phyloP scores from a whole-genome alignment of 1,140 invertebrate species.

The Bombus ignitus region DNA sequence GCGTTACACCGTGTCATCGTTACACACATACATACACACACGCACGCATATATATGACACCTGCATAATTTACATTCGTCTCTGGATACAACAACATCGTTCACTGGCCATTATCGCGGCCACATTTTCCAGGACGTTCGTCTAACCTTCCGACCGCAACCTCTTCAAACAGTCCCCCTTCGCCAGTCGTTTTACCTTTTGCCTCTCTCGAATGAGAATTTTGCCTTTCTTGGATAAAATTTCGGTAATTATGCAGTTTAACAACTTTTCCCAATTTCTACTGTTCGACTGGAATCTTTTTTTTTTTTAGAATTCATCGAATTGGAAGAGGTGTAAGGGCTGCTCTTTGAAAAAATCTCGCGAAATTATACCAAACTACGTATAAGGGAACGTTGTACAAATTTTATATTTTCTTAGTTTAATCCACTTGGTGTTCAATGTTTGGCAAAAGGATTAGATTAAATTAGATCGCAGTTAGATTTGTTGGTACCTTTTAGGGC shows the following conservation, averaged over 20 bases:
- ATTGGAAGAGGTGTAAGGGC: too few relatives aligned
- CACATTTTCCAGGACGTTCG: constrained; percentile 22
- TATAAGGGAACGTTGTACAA: too few relatives aligned
- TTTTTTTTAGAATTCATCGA: too few relatives aligned
- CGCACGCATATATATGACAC: constrained; percentile 10
- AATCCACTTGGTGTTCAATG: too few relatives aligned
- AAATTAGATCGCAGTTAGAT: too few relatives aligned
- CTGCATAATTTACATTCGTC: constrained; percentile 46
- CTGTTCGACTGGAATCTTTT: not conserved
- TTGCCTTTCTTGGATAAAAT: not conserved
- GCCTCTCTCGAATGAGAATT: not conserved
- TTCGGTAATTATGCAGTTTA: not conserved
- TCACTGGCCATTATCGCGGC: constrained; percentile 16
- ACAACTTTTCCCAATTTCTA: not conserved
- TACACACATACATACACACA: not conserved
- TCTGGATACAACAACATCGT: constrained; percentile 35
- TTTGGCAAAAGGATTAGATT: too few relatives aligned
- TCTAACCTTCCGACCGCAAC: not conserved
- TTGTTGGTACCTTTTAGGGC: too few relatives aligned
- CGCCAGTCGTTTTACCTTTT: not conserved
- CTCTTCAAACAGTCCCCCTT: not conserved
- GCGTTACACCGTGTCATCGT: constrained; percentile 21
- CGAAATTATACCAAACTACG: too few relatives aligned
- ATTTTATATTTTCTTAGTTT: too few relatives aligned
- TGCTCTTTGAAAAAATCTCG: too few relatives aligned